These are phyloP conservation scores for Prenolepis imparis DNA, from an alignment of 2,888 invertebrate genomes.

Conservation along the genomic window DNA sequence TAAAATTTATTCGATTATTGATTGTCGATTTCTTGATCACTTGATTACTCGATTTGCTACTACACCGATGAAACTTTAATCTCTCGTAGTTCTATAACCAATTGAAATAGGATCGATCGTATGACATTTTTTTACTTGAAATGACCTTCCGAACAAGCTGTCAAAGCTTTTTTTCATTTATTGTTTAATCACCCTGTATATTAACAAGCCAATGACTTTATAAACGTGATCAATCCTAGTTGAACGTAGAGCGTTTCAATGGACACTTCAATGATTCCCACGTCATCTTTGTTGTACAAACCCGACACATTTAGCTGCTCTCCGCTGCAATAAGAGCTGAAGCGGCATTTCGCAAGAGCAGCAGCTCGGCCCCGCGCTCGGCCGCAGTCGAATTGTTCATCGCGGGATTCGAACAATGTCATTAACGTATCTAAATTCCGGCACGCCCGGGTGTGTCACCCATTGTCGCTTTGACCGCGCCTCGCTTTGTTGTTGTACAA, in stretches of 20 bases:
- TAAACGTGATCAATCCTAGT: background rate
- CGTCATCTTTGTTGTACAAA: background rate
- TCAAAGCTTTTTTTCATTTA: no score
- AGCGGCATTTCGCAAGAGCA: constrained; percentile 10
- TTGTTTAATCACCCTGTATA: no score
- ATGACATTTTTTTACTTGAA: no score
- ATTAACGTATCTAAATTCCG: constrained; percentile 61
- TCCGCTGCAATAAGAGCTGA: background rate
- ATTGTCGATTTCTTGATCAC: no score
- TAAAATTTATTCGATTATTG: no score
- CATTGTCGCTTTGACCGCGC: constrained; percentile 19
- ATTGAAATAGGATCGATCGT: no score
- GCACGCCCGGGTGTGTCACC: constrained; percentile 9
- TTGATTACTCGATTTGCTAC: no score
- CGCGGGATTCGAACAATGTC: constrained; percentile 55
- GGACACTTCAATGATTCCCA: background rate
- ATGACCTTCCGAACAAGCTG: no score
- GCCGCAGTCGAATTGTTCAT: constrained; percentile 32
- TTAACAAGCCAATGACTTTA: no score
- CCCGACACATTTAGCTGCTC: background rate
- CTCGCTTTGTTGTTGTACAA: constrained; percentile 34
- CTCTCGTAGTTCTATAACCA: no score
- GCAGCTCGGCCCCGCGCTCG: background rate
- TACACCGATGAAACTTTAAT: no score
- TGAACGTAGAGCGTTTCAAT: background rate